These are phyloP conservation scores for Creontiades dilutus DNA, from an alignment of 2,888 invertebrate species.

Conservation along the genomic window DNA sequence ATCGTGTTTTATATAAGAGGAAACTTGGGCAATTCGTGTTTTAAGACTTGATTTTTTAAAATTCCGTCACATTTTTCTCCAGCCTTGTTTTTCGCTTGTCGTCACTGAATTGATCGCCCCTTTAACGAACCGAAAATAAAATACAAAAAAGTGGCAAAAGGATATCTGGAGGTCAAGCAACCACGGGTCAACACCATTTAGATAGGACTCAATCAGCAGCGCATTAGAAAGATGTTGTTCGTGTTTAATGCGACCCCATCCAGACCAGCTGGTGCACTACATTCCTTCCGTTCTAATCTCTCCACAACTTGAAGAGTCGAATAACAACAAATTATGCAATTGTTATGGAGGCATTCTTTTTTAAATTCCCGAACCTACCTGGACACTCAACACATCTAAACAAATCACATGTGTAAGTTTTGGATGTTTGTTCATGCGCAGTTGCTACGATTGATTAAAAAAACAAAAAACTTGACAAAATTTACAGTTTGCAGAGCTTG, in stretches of 20 bases:
- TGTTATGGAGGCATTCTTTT: too few relatives aligned
- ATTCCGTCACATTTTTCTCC: not conserved
- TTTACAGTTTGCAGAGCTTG: too few relatives aligned
- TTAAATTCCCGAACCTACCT: too few relatives aligned
- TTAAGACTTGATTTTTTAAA: not conserved
- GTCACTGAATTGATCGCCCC: not conserved
- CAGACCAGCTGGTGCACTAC: not conserved
- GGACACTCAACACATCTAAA: too few relatives aligned
- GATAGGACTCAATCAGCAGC: not conserved
- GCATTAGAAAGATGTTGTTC: not conserved
- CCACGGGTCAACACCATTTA: not conserved
- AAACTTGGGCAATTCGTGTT: too few relatives aligned
- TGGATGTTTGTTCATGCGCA: too few relatives aligned
- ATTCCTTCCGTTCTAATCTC: not conserved
- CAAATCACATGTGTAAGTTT: too few relatives aligned
- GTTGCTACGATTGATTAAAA: too few relatives aligned
- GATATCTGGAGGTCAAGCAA: conserved; percentile 5
- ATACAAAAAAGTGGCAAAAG: conserved; percentile 15
- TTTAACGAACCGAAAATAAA: not conserved
- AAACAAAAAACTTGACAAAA: too few relatives aligned
- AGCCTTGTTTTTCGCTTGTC: not conserved
- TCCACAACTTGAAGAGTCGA: not conserved
- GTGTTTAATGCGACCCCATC: not conserved
- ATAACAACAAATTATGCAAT: not conserved
- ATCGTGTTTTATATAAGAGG: too few relatives aligned